phyloP scores from a whole-genome alignment of 2,797 vertebrate genomes.

The Bradypus variegatus region DNA sequence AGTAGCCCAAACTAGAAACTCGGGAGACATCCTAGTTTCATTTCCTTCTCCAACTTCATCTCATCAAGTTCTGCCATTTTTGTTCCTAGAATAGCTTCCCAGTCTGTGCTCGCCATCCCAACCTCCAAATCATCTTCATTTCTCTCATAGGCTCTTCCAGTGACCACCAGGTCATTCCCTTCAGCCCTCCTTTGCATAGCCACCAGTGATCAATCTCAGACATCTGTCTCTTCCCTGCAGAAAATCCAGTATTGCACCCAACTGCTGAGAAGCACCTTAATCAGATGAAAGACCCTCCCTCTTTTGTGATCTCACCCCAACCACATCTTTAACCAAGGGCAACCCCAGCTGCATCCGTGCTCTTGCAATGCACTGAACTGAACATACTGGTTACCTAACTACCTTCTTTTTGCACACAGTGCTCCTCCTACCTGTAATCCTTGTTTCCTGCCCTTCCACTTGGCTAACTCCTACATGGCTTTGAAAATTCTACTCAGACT shows the following conservation, averaged over 20 bases:
- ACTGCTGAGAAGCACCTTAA: not conserved
- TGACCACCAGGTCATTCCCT: not conserved
- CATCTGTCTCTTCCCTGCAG: not conserved
- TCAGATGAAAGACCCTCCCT: not conserved
- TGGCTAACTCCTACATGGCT: not conserved
- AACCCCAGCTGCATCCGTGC: not conserved
- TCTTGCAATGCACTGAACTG: not conserved
- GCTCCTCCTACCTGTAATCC: not conserved
- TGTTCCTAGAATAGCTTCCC: not conserved
- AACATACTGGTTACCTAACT: not conserved
- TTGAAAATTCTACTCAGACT: not conserved
- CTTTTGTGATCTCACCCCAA: not conserved
- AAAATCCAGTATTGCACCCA: not conserved
- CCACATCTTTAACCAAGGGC: not conserved
- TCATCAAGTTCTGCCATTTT: not conserved
- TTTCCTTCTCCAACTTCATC: not conserved
- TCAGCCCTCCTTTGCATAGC: not conserved
- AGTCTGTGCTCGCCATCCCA: not conserved
- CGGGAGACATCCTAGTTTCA: not conserved
- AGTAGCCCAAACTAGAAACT: not conserved
- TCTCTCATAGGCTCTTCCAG: not conserved
- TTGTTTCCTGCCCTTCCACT: accelerated
- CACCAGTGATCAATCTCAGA: not conserved
- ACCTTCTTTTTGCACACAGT: not conserved
- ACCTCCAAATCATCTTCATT: not conserved